Evolutionary conservation across 1,140 invertebrate species (phyloP).

Genomic region (Sinella curviseta): DNA sequence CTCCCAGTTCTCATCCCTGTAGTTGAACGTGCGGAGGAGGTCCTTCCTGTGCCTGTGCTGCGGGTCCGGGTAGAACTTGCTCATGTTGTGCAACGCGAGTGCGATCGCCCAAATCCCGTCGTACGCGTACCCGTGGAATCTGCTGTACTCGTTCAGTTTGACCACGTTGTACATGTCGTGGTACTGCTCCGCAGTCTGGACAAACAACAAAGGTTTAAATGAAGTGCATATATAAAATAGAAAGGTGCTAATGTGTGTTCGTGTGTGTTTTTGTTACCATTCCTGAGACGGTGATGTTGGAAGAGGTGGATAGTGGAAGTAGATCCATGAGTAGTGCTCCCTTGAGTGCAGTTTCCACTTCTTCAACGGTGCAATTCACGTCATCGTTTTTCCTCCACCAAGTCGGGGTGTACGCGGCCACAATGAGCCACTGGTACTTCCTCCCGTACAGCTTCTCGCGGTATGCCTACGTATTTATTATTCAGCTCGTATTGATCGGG

Average conservation of each 20-base stretch:
- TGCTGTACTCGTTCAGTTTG: slow-evolving; percentile 79
- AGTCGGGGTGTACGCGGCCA: slow-evolving; percentile 80
- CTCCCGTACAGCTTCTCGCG: slow-evolving; percentile 72
- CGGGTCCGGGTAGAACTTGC: slow-evolving; percentile 58
- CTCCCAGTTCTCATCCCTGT: slow-evolving; percentile 84
- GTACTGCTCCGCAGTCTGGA: slow-evolving; percentile 85
- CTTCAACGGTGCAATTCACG: slow-evolving; percentile 68
- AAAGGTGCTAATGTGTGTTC: background rate
- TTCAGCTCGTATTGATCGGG: slow-evolving; percentile 87
- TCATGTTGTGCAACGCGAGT: slow-evolving; percentile 82
- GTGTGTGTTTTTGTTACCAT: slow-evolving; percentile 75
- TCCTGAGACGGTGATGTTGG: slow-evolving; percentile 81
- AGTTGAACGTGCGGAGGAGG: slow-evolving; percentile 75
- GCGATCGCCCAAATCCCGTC: slow-evolving; percentile 97
- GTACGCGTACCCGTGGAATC: slow-evolving; percentile 96
- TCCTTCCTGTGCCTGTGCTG: slow-evolving; percentile 65
- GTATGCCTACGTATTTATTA: slow-evolving; percentile 59
- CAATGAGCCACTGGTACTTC: slow-evolving; percentile 95
- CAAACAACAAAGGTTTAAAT: slow-evolving; percentile 36
- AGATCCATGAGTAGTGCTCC: slow-evolving; percentile 87
- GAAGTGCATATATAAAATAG: background rate
- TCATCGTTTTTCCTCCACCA: slow-evolving; percentile 62
- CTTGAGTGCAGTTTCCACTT: slow-evolving; percentile 79
- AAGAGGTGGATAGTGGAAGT: slow-evolving; percentile 70
- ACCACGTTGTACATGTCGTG: slow-evolving; percentile 76